These are phyloP conservation scores for Cactoblastis cactorum DNA, from an alignment of 2,888 invertebrate genomes.

Conservation along the genomic window DNA sequence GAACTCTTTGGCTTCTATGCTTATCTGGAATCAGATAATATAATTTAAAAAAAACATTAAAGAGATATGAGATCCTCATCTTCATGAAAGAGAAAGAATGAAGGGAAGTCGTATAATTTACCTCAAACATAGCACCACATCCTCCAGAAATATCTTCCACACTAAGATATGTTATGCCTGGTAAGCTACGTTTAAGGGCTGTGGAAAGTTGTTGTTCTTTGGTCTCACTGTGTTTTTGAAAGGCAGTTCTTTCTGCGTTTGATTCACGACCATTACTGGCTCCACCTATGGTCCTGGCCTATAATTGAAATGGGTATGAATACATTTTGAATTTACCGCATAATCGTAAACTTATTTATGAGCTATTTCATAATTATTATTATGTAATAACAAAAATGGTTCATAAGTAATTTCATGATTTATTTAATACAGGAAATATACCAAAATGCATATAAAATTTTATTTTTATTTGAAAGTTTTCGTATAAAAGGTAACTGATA, in stretches of 20 bases:
- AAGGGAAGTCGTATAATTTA: conserved; percentile 32
- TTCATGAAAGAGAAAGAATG: no score
- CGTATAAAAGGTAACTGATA: no score
- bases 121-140: conserved; percentile 90
- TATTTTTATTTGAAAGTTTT: no score
- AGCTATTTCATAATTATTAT: background rate
- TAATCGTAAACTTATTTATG: background rate
- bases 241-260: conserved; percentile 36
- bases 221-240: conserved; percentile 50
- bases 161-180: conserved; percentile 81
- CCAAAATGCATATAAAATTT: no score
- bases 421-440: no score
- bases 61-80: no score
- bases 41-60: no score
- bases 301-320: background rate
- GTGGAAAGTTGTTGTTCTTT: conserved; percentile 61
- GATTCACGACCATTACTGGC: conserved; percentile 25
- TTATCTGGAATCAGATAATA: conserved; percentile 51
- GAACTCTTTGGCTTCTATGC: conserved; percentile 84
- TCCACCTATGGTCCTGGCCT: conserved; percentile 43
- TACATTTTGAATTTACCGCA: background rate
- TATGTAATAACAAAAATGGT: no score
- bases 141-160: conserved; percentile 88
- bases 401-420: no score
- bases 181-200: conserved; percentile 67